A percentile compares a stretch with the other conserved stretches of the same genome.
Evolutionary conservation across 2,797 vertebrate species (phyloP).

Genomic region (Pampus argenteus): DNA sequence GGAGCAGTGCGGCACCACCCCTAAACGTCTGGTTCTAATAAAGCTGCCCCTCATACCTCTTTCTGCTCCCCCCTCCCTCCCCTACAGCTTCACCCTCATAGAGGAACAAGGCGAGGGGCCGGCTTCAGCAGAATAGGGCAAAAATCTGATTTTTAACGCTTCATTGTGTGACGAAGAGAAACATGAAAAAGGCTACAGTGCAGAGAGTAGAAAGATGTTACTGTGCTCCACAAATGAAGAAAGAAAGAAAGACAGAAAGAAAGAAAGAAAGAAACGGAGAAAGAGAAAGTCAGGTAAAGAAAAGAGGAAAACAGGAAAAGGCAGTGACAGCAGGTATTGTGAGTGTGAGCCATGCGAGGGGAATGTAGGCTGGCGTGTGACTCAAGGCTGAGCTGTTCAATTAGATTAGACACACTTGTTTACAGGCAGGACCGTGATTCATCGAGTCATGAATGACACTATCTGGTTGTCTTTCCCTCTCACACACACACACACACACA

Average conservation of each 20-base stretch:
- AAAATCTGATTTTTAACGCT: conserved; percentile 66
- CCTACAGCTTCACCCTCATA: conserved; percentile 12
- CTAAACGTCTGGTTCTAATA: conserved; percentile 87
- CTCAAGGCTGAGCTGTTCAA: conserved; percentile 67
- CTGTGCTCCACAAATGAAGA: conserved; percentile 18
- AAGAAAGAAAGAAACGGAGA: neutral
- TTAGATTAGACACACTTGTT: conserved; percentile 64
- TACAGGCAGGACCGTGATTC: conserved; percentile 62
- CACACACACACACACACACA: conserved; percentile 17
- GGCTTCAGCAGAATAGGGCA: conserved; percentile 61
- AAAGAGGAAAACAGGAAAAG: conserved; percentile 48
- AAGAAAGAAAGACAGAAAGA: neutral
- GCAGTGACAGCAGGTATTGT: conserved; percentile 57
- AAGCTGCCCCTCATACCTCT: conserved; percentile 77
- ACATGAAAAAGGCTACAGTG: conserved; percentile 48
- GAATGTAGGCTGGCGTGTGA: conserved; percentile 73
- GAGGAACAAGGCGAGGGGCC: conserved; percentile 73
- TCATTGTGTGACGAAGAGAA: conserved; percentile 53
- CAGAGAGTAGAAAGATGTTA: conserved; percentile 37
- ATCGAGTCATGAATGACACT: conserved; percentile 53
- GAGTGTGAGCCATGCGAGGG: conserved; percentile 50
- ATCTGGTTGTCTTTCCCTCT: conserved; percentile 6
- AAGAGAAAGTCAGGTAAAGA: conserved; percentile 22
- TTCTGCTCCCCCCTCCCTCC: conserved; percentile 26
- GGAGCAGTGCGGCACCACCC: conserved; percentile 77